These are phyloP conservation scores for Hestina assimilis DNA, from an alignment of 1,140 invertebrate genomes.

Conservation along the genomic window DNA sequence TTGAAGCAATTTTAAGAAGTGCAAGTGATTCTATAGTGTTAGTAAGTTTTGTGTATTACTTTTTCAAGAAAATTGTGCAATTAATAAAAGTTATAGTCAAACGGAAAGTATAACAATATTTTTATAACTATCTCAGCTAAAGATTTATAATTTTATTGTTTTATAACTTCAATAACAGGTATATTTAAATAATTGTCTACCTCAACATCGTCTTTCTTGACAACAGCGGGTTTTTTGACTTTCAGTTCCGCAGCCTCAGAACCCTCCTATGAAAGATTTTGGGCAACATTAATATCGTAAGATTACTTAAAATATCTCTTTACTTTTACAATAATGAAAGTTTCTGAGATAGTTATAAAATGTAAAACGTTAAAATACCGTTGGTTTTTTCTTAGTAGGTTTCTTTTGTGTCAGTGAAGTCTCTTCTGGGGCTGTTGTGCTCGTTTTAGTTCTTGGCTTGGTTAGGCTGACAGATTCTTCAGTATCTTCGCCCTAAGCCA, in stretches of 20 bases:
- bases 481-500: conserved; percentile 63
- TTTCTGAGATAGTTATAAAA: conserved; percentile 67
- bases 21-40: conserved; percentile 42
- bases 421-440: conserved; percentile 71
- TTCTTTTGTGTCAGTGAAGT: conserved; percentile 73
- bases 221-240: conserved; percentile 70
- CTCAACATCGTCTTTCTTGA: conserved; percentile 64
- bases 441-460: conserved; percentile 70
- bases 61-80: conserved; percentile 37
- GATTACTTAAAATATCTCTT: not conserved
- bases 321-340: no score
- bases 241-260: conserved; percentile 66
- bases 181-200: conserved; percentile 37
- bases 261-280: conserved; percentile 53
- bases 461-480: conserved; percentile 68
- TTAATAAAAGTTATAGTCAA: conserved; percentile 12
- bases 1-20: conserved; percentile 42
- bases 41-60: conserved; percentile 45
- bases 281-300: not conserved
- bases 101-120: conserved; percentile 5
- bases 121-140: conserved; percentile 51
- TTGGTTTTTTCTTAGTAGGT: conserved; percentile 69
- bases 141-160: not conserved
- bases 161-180: conserved; percentile 3
- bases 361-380: conserved; percentile 53